Evolutionary conservation across 1,140 invertebrate genomes (phyloP).

Genomic region (Lithobius niger): DNA sequence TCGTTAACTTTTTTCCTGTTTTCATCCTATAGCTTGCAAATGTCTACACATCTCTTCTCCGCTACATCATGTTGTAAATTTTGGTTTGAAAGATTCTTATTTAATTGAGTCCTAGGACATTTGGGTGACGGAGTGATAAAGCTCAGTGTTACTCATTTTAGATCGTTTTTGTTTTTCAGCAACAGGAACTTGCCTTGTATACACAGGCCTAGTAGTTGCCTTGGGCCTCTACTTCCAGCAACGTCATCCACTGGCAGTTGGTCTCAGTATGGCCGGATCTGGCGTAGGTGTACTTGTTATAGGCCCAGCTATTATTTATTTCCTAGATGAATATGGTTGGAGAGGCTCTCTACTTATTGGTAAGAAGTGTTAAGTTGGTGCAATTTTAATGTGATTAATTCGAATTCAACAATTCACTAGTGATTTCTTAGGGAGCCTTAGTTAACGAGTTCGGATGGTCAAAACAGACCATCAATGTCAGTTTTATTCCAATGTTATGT

Average conservation of each 20-base stretch:
- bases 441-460: too few species aligned
- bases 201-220: conserved; percentile 38
- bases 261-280: conserved; percentile 39
- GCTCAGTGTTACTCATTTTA: background rate
- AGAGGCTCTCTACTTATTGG: conserved; percentile 33
- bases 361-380: too few species aligned
- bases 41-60: too few species aligned
- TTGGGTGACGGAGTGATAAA: background rate
- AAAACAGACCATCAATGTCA: too few species aligned
- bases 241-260: conserved; percentile 37
- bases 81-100: background rate
- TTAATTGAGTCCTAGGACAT: too few species aligned
- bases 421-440: too few species aligned
- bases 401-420: too few species aligned
- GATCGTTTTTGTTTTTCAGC: conserved; percentile 24
- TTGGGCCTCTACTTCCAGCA: conserved; percentile 40
- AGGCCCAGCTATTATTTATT: conserved; percentile 23
- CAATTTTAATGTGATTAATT: too few species aligned
- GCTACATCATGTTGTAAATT: too few species aligned
- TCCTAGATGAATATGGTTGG: conserved; percentile 37
- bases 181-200: conserved; percentile 40
- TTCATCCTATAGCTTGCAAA: too few species aligned
- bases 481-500: too few species aligned
- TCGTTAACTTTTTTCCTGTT: too few species aligned
- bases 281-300: conserved; percentile 29